Base-by-base conservation (phyloP, 2,888 invertebrate species). In the Fragum fragum region DNA sequence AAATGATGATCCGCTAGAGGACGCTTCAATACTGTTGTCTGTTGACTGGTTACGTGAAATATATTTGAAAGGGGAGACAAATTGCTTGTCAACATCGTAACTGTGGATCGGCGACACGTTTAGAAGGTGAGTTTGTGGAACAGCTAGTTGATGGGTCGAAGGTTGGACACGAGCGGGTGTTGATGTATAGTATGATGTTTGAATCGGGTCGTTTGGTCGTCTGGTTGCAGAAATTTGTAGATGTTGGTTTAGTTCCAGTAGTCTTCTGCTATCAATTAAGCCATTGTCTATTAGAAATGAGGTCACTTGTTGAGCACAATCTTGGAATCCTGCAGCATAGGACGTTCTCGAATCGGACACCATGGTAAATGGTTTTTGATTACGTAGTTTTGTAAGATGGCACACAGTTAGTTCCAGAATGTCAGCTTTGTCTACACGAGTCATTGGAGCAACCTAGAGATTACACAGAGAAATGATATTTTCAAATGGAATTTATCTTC, bases 361-460 rank as follows among this genome's bases (percentile, higher is more conserved):
- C 61, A 29, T 28, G 61, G 32, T 32, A 18, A 32, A 29, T 1
- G 29, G 28, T 32, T 61, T 3, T 61, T 32, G 29, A 28, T 61
- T 29, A 32, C 61, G 29, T 61, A 32, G 18, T 32, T 61, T 32
- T 28, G 61, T 61, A 26, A 61, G 28, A 32, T 61, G 61, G 18
- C 32, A 26, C 14, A 61, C 61, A 3, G 61, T 61, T n/a, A 61
- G 32, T 32, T 61, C 61, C 18, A 61, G 26, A 32, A 61, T 61
- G 32, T 61, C 61, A 6, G 61, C 32, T n/a, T 61, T 61, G 61
- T 61, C 61, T 6, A 61, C 32, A 29, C 61, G 61, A 11, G 61
- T 61, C 61, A 61, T 61, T n/a, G 61, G 61, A 7, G 61, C 29
- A 2, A 61, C 32, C 61, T 61, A 32, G 18, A 29, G 32, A 23